Conservation (phyloP, 2,797 vertebrate species). For the Coregonus sp. region DNA sequence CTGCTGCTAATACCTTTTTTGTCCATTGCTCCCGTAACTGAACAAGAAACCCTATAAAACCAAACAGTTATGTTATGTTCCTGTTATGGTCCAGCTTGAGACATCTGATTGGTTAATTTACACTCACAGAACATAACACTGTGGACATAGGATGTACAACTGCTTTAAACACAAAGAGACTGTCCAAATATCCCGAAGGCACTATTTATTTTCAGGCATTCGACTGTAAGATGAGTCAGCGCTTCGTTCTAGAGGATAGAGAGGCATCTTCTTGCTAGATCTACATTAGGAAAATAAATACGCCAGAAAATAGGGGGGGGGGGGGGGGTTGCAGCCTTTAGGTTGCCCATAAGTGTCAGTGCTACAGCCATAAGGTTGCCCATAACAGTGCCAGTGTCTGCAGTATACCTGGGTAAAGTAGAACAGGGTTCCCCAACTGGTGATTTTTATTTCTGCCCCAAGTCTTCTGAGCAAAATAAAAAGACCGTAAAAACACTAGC, state of each 20-base stretch:
- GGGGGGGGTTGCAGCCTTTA: too few relatives aligned
- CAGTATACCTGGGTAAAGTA: too few relatives aligned
- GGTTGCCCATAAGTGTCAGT: too few relatives aligned
- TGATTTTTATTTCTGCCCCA: too few relatives aligned
- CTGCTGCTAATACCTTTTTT: conserved; percentile 1
- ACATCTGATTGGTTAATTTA: background rate
- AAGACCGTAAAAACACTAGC: too few relatives aligned
- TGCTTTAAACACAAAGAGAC: background rate
- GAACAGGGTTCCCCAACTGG: too few relatives aligned
- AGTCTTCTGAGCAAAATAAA: too few relatives aligned
- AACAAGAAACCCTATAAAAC: background rate
- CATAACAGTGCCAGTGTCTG: too few relatives aligned
- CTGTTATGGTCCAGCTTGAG: background rate
- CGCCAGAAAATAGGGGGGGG: background rate
- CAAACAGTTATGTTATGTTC: conserved; percentile 6
- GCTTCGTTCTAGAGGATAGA: background rate
- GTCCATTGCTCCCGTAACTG: background rate
- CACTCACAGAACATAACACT: background rate
- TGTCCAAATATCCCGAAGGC: background rate
- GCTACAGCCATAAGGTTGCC: too few relatives aligned
- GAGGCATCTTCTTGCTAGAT: conserved; percentile 3
- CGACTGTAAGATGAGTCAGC: too few relatives aligned
- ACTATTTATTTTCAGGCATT: background rate
- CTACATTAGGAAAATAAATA: conserved; percentile 14
- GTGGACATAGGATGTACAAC: background rate